Evolutionary conservation across 2,888 invertebrate genomes (phyloP).

Genomic region (Spodoptera picta): DNA sequence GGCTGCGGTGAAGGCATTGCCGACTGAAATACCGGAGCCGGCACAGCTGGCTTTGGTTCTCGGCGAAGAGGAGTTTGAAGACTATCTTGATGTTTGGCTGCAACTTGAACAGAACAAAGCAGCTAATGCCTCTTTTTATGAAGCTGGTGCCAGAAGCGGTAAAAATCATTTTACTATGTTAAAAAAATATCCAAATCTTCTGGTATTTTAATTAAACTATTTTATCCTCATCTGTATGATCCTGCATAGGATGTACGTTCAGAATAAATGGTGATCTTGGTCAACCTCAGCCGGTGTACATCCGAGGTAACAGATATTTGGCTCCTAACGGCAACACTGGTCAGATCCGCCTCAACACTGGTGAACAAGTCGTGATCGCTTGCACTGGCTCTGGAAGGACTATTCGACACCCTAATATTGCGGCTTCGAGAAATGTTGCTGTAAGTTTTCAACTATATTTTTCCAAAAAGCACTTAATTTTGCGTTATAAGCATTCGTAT

Average conservation of each 20-base stretch:
- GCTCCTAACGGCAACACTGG: conserved; percentile 75
- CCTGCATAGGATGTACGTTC: conserved; percentile 78
- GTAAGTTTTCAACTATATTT: conserved; percentile 30
- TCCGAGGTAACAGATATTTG: conserved; percentile 77
- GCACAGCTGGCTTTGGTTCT: conserved; percentile 75
- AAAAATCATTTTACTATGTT: conserved; percentile 22
- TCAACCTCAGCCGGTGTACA: conserved; percentile 89
- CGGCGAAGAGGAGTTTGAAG: conserved; percentile 84
- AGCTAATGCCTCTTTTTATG: conserved; percentile 62
- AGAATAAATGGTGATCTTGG: conserved; percentile 85
- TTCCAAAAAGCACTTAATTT: too few relatives aligned
- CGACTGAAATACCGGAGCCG: conserved; percentile 73
- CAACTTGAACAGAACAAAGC: conserved; percentile 68
- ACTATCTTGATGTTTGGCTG: conserved; percentile 82
- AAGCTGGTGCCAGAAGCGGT: conserved; percentile 66
- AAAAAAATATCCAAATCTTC: too few relatives aligned
- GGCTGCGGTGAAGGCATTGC: conserved; percentile 61
- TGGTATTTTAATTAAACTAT: too few relatives aligned
- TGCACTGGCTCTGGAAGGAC: conserved; percentile 76
- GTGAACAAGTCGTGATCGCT: conserved; percentile 73
- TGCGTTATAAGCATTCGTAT: too few relatives aligned
- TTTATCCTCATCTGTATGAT: too few relatives aligned
- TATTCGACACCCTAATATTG: conserved; percentile 74
- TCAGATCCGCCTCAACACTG: conserved; percentile 67
- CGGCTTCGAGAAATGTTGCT: conserved; percentile 43